Percentiles rank a stretch among this genome's conserved stretches.
phyloP scores from a whole-genome alignment of 1,140 invertebrate genomes.

The Drosophila punjabiensis region DNA sequence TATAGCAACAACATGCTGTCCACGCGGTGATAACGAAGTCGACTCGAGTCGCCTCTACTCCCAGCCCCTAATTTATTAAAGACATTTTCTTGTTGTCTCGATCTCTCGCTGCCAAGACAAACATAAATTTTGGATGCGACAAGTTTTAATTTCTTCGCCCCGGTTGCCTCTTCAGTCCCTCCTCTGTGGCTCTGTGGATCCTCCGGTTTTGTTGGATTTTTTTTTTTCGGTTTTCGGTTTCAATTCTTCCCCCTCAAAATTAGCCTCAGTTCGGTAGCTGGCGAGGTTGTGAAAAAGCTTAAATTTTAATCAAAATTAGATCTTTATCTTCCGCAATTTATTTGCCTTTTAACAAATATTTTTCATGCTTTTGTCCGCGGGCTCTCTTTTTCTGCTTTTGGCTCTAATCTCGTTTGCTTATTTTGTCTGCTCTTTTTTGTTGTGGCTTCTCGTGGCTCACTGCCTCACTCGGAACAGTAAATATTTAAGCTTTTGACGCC shows the following conservation, averaged over 20 bases:
- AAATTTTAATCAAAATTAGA: slow-evolving; percentile 84
- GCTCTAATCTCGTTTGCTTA: slow-evolving; percentile 52
- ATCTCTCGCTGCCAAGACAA: slow-evolving; percentile 53
- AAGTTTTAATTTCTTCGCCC: slow-evolving; percentile 73
- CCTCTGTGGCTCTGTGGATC: background rate
- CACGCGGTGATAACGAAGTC: slow-evolving; percentile 55
- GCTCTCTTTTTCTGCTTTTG: slow-evolving; percentile 52
- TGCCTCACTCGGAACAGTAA: slow-evolving; percentile 47
- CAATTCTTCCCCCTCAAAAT: slow-evolving; percentile 3
- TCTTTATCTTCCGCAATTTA: slow-evolving; percentile 79
- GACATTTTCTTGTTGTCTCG: slow-evolving; percentile 45
- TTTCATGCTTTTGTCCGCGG: slow-evolving; percentile 57
- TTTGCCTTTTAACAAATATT: slow-evolving; percentile 82
- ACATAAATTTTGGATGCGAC: slow-evolving; percentile 73
- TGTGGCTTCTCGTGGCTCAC: slow-evolving; percentile 14
- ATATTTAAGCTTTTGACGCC: slow-evolving; percentile 84
- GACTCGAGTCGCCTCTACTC: slow-evolving; percentile 17
- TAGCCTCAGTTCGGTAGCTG: slow-evolving; percentile 66
- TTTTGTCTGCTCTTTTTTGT: slow-evolving; percentile 8
- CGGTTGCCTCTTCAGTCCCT: background rate
- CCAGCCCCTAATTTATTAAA: slow-evolving; percentile 77
- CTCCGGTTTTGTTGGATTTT: slow-evolving; percentile 13
- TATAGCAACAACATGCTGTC: slow-evolving; percentile 63
- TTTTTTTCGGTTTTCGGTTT: slow-evolving; percentile 6
- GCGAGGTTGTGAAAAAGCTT: slow-evolving; percentile 81